These are phyloP conservation scores for Agriotes lineatus DNA, from an alignment of 2,888 invertebrate species.

Conservation along the genomic window DNA sequence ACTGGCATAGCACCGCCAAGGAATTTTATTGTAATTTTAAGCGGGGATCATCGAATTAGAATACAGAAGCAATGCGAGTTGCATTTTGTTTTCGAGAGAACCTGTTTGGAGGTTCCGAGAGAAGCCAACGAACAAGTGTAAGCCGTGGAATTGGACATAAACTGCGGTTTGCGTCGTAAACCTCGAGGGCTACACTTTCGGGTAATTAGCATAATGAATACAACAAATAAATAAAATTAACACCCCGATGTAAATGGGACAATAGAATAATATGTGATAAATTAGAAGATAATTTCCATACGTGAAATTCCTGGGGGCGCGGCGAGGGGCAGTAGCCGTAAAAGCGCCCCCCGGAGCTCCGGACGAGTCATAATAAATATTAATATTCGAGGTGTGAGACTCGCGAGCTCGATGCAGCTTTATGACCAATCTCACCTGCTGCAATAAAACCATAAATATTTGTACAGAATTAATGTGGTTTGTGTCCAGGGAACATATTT, in stretches of 20 bases:
- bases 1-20: too few relatives aligned
- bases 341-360: conserved; percentile 63
- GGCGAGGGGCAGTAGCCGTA: conserved; percentile 57
- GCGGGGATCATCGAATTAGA: too few relatives aligned
- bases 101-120: too few relatives aligned
- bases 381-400: conserved; percentile 65
- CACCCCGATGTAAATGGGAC: conserved; percentile 63
- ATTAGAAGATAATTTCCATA: conserved; percentile 66
- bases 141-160: conserved; percentile 12
- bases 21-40: too few relatives aligned
- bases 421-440: conserved; percentile 62
- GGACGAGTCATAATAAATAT: conserved; percentile 66
- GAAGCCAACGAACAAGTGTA: conserved; percentile 2
- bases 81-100: too few relatives aligned
- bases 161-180: conserved; percentile 34
- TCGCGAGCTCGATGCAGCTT: conserved; percentile 54
- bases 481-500: conserved; percentile 57
- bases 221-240: conserved; percentile 65
- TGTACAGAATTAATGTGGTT: conserved; percentile 64
- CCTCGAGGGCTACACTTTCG: conserved; percentile 36
- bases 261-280: conserved; percentile 65
- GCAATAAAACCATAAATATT: conserved; percentile 67
- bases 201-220: conserved; percentile 57
- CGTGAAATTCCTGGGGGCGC: conserved; percentile 62
- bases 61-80: too few relatives aligned